Conservation (phyloP, 1,140 invertebrate genomes). For the Orius insidiosus region DNA sequence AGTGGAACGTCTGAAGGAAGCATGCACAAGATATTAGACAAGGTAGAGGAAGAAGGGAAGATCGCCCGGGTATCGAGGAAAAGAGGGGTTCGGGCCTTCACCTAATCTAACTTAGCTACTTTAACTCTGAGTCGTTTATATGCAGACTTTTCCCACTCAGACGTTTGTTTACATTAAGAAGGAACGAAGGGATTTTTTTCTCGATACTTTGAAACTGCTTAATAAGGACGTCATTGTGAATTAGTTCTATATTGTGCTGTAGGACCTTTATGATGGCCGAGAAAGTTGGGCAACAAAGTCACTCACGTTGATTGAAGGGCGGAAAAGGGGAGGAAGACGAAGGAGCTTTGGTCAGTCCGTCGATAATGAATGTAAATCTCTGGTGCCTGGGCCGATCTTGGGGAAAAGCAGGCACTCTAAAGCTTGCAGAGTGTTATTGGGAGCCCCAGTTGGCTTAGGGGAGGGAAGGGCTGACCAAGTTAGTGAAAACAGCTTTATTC, state of each 20-base stretch:
- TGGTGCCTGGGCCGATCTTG: background rate
- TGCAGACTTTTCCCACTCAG: too few relatives aligned
- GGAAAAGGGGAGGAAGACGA: background rate
- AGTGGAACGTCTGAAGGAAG: background rate
- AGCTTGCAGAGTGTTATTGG: background rate
- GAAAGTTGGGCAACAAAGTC: background rate
- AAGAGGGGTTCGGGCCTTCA: too few relatives aligned
- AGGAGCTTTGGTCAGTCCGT: conserved; percentile 4
- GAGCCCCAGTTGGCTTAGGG: background rate
- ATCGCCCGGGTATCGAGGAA: background rate
- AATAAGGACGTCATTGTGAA: too few relatives aligned
- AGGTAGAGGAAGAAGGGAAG: background rate
- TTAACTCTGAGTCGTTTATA: too few relatives aligned
- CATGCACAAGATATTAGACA: background rate
- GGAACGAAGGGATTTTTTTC: too few relatives aligned
- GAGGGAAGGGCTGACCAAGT: conserved; percentile 6
- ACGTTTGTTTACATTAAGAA: too few relatives aligned
- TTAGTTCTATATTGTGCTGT: too few relatives aligned
- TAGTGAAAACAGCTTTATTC: conserved; percentile 12
- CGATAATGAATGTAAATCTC: conserved; percentile 11
- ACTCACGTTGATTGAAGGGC: conserved; percentile 11
- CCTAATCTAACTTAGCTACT: conserved; percentile 2
- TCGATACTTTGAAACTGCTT: too few relatives aligned
- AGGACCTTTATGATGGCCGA: too few relatives aligned
- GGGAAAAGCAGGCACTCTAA: background rate